Evolutionary conservation across 92 coral and sea anemone genomes (phyloP), one percentile per base, ranked within the genome.

Genomic region (Palythoa grandiflora): DNA sequence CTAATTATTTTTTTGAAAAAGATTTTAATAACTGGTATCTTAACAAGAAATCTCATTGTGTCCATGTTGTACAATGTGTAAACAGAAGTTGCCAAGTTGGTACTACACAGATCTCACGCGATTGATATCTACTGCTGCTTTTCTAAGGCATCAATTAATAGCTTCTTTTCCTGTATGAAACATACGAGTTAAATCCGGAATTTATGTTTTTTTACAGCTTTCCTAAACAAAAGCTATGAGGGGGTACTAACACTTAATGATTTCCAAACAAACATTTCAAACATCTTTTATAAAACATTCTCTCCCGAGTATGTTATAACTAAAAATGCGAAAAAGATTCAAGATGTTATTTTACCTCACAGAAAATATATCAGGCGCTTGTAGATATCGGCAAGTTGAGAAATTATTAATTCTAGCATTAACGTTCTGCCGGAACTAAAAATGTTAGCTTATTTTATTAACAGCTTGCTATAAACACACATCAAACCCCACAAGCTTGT

Each of bases 41-140:
- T 75, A 85, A 91, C 96, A 95, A 74, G 93, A 84, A 48, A 68
- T 77, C 89, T 93, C 84, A 77, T 87, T 91, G 94, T 89, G 71
- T 90, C 80, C 77, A 92, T 91, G 70, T 63, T 17, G 74, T 63
- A 90, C 66, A 88, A 89, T 85, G 60, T 83, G 78, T 73, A 86
- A 88, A 90, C 95, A 92, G 88, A 90, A 92, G 77, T 55, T 57
- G 37, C 4, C 14, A 12, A 14, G 5, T 59, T 15, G 4, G 5
- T 59, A 12, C 50, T 59, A 15, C 3, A 59, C 65, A 70, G 17
- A 35, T 12, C 75, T 70, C 75, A 70, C 39, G 75, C 35, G 35
- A 59, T 5, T 59, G 14, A n/a, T 11, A 55, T 11, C 14, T 15
- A 59, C 65, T 14, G 6, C n/a, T 0, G 19, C 20, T 14, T 14